Evolutionary conservation across 2,888 invertebrate species (phyloP), one percentile per base, ranked within the genome.

Genomic region (Hydropsyche betteni): DNA sequence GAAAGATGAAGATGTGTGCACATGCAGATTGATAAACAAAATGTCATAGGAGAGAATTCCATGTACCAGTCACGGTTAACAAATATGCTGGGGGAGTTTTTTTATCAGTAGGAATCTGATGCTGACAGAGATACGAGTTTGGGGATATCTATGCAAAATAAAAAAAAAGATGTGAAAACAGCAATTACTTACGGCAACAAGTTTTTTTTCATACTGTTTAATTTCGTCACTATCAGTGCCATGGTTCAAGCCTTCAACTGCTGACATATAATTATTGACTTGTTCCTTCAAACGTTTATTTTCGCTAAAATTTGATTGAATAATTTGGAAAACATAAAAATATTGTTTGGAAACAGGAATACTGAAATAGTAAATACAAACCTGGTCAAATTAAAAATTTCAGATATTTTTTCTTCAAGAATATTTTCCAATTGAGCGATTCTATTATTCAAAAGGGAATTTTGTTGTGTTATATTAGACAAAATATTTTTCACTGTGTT

Each of bases 221-320:
- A 93, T 91, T 85, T 95, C 95, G 76, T 90, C 90, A 79, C 88
- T 89, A 58, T 85, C 84, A 34, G 86, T 86, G 80, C 89, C 89
- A 80, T 86, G 87, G 82, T 91, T 91, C 80, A 96, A 85, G 88
- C 95, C 90, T 86, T 95, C 94, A 53, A 96, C 93, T n/a, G 96
- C 96, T 73, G 93, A 92, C 80, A 96, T 92, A 83, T 96, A 96
- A 81, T 94, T 94, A 80, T 93, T 90, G 76, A 96, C 84, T 83
- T 96, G 96, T 81, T 94, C 93, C 82, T 95, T 93, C 80, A 96
- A 85, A 79, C 92, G 86, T 79, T 93, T 93, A 85, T 96, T 96
- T 85, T 96, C 96, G 82, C 94, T 93, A 82, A 6, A 55, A 75
- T 16, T n/a, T 10, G 58, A 58, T 51, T 50, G 1, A 68, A 12